phyloP scores from a whole-genome alignment of 1,140 invertebrate genomes.

The Solenopsis invicta region DNA sequence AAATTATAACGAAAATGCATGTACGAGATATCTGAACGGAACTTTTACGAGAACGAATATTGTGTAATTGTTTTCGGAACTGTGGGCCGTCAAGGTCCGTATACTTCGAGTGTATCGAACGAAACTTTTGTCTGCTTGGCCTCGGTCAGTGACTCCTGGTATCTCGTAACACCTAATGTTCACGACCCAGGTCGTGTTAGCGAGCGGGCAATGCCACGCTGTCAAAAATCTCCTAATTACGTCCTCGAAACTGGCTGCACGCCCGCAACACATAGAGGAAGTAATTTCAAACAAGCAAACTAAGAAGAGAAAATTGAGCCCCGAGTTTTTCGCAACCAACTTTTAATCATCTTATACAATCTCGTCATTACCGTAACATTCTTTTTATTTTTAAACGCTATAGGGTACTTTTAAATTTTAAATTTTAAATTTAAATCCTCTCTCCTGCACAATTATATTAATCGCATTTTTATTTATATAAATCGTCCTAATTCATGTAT shows the following conservation, averaged over 20 bases:
- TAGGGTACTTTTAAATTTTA: neutral
- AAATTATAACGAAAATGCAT: neutral
- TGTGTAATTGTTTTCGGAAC: conserved; percentile 7
- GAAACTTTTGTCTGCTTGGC: conserved; percentile 65
- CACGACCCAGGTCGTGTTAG: conserved; percentile 40
- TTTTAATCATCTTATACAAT: neutral
- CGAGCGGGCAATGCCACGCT: conserved; percentile 57
- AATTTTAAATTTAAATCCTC: neutral
- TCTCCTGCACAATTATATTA: neutral
- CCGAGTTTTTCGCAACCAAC: neutral
- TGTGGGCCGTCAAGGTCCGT: conserved; percentile 49
- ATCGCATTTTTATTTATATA: neutral
- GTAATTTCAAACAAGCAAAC: neutral
- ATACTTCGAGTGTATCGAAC: conserved; percentile 60
- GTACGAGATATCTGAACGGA: neutral
- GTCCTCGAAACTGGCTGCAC: neutral
- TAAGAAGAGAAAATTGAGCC: neutral
- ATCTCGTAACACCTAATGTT: conserved; percentile 35
- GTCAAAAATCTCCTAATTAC: conserved; percentile 11
- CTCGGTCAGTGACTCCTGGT: conserved; percentile 68
- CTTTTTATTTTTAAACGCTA: neutral
- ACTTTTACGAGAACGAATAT: conserved; percentile 13
- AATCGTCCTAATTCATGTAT: neutral
- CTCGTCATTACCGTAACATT: neutral
- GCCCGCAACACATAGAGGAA: conserved; percentile 3